These are phyloP conservation scores for Caenorhabditis japonica DNA, from an alignment of 2,888 invertebrate genomes.

Conservation along the genomic window DNA sequence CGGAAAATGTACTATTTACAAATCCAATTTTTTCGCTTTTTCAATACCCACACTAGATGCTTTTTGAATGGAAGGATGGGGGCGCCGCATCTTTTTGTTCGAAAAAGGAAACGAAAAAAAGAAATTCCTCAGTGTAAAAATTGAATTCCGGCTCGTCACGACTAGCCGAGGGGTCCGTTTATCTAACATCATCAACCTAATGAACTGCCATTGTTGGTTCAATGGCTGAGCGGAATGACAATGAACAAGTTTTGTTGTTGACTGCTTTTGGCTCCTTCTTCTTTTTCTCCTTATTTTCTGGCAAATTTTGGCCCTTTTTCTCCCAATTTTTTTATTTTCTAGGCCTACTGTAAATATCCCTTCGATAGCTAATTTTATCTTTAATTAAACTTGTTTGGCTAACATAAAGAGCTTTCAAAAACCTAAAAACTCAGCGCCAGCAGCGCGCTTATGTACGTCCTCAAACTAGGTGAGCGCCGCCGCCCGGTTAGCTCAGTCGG, in stretches of 20 bases:
- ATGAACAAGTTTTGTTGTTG: constrained; percentile 37
- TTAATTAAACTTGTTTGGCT: too few species aligned
- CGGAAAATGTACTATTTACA: constrained; percentile 25
- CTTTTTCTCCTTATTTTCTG: neutral
- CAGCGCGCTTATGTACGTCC: constrained; percentile 3
- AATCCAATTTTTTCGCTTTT: constrained; percentile 25
- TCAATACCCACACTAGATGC: too few species aligned
- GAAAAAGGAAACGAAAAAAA: neutral
- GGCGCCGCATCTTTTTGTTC: too few species aligned
- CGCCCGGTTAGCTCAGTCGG: constrained; percentile 76
- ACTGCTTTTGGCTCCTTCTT: constrained; percentile 13
- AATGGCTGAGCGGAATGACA: constrained; percentile 39
- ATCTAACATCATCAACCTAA: constrained; percentile 50
- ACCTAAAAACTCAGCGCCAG: neutral
- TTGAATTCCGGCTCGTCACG: constrained; percentile 23
- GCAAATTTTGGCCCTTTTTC: neutral
- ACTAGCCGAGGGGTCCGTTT: neutral
- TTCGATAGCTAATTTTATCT: neutral
- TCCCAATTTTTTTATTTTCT: neutral
- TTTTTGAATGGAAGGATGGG: constrained; percentile 3
- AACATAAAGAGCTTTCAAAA: too few species aligned
- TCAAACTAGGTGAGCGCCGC: neutral
- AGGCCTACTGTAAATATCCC: neutral
- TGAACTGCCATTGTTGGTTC: constrained; percentile 52
- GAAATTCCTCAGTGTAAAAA: constrained; percentile 14